Evolutionary conservation across 2,797 vertebrate species (phyloP).

Genomic region (Halcyon smyrnensis): DNA sequence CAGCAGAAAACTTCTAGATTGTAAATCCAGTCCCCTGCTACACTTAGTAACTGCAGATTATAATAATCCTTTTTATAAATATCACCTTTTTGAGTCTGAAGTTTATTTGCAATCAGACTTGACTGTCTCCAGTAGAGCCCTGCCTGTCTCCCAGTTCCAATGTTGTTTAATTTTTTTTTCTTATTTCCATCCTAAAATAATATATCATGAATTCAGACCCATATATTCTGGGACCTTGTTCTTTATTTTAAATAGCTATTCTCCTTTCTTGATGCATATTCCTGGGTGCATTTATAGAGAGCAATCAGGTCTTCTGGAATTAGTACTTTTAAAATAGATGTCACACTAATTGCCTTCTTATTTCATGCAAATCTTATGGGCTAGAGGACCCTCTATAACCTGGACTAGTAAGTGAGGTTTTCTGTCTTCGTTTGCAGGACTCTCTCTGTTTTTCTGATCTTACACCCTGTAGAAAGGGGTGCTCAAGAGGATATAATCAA

Average conservation of each 20-base stretch:
- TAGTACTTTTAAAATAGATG: conserved; percentile 27
- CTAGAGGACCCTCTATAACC: not conserved
- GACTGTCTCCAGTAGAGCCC: not conserved
- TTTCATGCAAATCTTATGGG: not conserved
- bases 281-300: conserved; percentile 29
- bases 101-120: not conserved
- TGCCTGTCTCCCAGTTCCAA: not conserved
- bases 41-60: not conserved
- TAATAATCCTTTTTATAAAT: not conserved
- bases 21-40: not conserved
- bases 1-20: not conserved
- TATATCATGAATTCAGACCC: not conserved
- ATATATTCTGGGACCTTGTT: not conserved
- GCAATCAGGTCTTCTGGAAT: conserved; percentile 8
- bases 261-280: conserved; percentile 1
- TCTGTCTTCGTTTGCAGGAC: not conserved
- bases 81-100: not conserved
- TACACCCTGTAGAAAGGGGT: not conserved
- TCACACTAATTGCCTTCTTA: not conserved
- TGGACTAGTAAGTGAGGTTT: not conserved
- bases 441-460: not conserved
- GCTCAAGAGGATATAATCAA: not conserved
- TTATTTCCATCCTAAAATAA: conserved; percentile 16
- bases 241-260: conserved; percentile 33
- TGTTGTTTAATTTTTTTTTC: not conserved